Base-by-base conservation (phyloP, 1,140 invertebrate genomes). In the Lasioglossum albipes region DNA sequence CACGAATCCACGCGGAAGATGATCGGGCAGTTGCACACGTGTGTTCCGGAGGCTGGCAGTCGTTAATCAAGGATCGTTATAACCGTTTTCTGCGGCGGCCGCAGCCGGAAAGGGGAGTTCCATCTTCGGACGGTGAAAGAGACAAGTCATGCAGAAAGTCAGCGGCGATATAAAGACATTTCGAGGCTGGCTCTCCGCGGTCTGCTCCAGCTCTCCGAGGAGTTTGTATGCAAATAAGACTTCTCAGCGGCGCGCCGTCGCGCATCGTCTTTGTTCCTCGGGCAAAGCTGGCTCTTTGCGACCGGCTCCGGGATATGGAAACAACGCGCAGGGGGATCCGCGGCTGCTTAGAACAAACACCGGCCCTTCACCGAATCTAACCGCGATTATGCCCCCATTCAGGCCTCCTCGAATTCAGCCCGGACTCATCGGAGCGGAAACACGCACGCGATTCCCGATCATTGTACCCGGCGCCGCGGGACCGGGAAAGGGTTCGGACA, bases 151-250 rank as follows among this genome's bases (percentile, higher is more conserved):
- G 77, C 52, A 49, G 77, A 79, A 79, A 79, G 36, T 74, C 71
- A 36, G 6, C 77, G 62, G 41, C 22, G 77, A 3, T 79, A 66
- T 74, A 79, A 74, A 79, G 77, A 74, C 71, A 31, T 79, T 79
- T 73, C 49, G 69, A 52, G 61, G 3, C 22, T 49, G 12, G 36
- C 31, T 27, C 36, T 36, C 6, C 5, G 54, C 5, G 5, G 2
- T 20, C 18, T 59, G 54, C 31, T 61, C 59, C 59, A 13, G 22
- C 42, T 31, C 49, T 31, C 31, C 36, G 20, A 31, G 31, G 76
- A 59, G 70, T 79, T 79, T 66, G 70, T 79, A 79, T 79, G 77
- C 77, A 79, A 79, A 79, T 79, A 36, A 61, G 45, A 69, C 20
- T 49, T 78, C 75, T 36, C 75, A 78, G 68, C 75, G 75, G 36